phyloP scores from a whole-genome alignment of 2,888 invertebrate genomes.

The Eustalomyia histrio region DNA sequence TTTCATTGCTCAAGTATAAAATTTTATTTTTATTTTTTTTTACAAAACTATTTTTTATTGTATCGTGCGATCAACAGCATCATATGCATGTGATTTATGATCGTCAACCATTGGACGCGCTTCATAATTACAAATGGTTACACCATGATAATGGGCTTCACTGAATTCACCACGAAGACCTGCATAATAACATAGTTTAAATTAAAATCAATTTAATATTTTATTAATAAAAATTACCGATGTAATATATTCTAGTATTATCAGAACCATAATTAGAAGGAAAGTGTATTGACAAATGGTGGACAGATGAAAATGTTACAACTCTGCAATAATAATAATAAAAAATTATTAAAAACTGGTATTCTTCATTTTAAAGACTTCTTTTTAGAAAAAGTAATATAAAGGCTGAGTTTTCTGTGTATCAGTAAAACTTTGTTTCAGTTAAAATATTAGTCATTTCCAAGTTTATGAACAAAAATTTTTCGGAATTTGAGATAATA shows the following conservation, averaged over 20 bases:
- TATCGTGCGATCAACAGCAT: conserved; percentile 82
- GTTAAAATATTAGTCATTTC: too few relatives aligned
- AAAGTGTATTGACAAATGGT: conserved; percentile 94
- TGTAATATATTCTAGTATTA: conserved; percentile 93
- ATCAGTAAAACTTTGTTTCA: too few relatives aligned
- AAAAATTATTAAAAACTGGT: too few relatives aligned
- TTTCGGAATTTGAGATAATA: too few relatives aligned
- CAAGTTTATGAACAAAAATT: too few relatives aligned
- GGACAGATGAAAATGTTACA: conserved; percentile 93
- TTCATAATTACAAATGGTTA: conserved; percentile 95
- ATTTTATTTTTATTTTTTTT: too few relatives aligned
- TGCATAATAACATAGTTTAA: conserved; percentile 59
- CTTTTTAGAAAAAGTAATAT: too few relatives aligned
- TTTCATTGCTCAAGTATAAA: too few relatives aligned
- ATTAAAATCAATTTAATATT: neutral
- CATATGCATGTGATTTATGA: conserved; percentile 86
- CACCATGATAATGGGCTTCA: conserved; percentile 91
- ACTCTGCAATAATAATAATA: conserved; percentile 82
- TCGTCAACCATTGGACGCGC: conserved; percentile 90
- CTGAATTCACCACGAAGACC: conserved; percentile 93
- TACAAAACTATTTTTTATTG: conserved; percentile 64
- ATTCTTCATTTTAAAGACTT: too few relatives aligned
- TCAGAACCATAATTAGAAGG: conserved; percentile 93
- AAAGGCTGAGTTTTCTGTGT: too few relatives aligned
- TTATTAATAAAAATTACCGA: conserved; percentile 81